Evolutionary conservation across 1,140 invertebrate species (phyloP).

Genomic region (Phymorhynchus buccinoides): DNA sequence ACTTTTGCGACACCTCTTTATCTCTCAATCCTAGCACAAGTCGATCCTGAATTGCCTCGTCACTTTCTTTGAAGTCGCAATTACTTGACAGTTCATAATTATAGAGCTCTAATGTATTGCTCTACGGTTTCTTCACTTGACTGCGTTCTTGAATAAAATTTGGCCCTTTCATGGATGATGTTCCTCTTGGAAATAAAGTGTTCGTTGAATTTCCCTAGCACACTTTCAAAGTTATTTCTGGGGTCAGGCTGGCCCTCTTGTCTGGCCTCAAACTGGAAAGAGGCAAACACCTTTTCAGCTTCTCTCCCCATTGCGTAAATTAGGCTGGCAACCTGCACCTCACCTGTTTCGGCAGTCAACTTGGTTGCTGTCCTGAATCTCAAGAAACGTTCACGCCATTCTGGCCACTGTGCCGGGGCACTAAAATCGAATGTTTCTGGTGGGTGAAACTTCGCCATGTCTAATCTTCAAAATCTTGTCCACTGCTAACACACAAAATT

Average conservation of each 20-base stretch:
- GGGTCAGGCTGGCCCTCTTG: neutral
- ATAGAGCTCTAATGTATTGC: neutral
- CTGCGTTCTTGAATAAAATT: neutral
- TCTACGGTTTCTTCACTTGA: neutral
- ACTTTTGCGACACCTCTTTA: neutral
- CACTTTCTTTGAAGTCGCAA: neutral
- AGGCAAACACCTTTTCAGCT: neutral
- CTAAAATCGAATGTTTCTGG: no score
- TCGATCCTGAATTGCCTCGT: neutral
- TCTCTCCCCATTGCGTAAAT: neutral
- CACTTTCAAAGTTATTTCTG: neutral
- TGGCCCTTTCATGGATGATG: neutral
- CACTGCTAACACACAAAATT: no score
- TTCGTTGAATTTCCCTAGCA: neutral
- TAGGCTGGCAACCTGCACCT: no score
- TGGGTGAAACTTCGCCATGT: no score
- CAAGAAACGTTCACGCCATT: no score
- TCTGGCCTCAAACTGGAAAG: neutral
- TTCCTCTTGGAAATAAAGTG: neutral
- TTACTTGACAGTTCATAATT: neutral
- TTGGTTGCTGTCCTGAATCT: no score
- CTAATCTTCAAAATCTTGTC: no score
- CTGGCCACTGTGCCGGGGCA: no score
- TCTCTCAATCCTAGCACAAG: no score
- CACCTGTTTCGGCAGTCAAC: no score